Percentiles rank a stretch among this genome's conserved stretches.
Evolutionary conservation across 2,888 invertebrate genomes (phyloP).

Genomic region (Catocala sponsa): DNA sequence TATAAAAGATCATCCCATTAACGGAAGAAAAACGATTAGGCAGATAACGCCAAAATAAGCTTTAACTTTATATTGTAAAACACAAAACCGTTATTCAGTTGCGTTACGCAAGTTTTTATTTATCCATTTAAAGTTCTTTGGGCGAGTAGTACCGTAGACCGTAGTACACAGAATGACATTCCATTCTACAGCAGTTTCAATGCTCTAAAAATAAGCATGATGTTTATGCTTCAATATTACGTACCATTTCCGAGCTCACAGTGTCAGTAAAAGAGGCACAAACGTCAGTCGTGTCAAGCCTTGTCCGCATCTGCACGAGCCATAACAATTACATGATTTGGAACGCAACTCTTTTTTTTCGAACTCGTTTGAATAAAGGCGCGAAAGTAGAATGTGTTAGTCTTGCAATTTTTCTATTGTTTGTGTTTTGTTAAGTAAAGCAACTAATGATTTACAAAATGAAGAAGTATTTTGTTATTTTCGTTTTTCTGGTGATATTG

Average conservation of each 20-base stretch:
- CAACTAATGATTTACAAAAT: slow-evolving; percentile 29
- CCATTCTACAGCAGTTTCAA: slow-evolving; percentile 57
- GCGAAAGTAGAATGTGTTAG: slow-evolving; percentile 67
- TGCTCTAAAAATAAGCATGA: slow-evolving; percentile 76
- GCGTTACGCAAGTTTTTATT: slow-evolving; percentile 41
- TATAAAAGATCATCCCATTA: slow-evolving; percentile 74
- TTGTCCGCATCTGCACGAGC: slow-evolving; percentile 58
- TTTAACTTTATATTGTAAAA: slow-evolving; percentile 14
- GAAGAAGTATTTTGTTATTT: slow-evolving; percentile 42
- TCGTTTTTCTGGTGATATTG: slow-evolving; percentile 47
- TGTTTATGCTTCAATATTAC: slow-evolving; percentile 67
- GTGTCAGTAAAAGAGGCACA: slow-evolving; percentile 66
- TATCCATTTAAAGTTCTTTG: slow-evolving; percentile 34
- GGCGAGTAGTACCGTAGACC: slow-evolving; percentile 38
- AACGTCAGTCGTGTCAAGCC: slow-evolving; percentile 63
- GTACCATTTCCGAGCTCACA: slow-evolving; percentile 65
- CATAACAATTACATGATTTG: slow-evolving; percentile 61
- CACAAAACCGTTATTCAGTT: slow-evolving; percentile 22
- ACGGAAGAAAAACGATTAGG: slow-evolving; percentile 67
- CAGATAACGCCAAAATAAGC: slow-evolving; percentile 31
- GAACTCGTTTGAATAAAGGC: slow-evolving; percentile 62
- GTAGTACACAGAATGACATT: slow-evolving; percentile 58
- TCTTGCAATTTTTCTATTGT: slow-evolving; percentile 56
- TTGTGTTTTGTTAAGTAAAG: slow-evolving; percentile 54
- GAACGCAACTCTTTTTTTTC: slow-evolving; percentile 57